Evolutionary conservation across 2,113 vertebrate species (phyloP), one percentile per base, ranked within the genome.

Genomic region (Bos indicus): DNA sequence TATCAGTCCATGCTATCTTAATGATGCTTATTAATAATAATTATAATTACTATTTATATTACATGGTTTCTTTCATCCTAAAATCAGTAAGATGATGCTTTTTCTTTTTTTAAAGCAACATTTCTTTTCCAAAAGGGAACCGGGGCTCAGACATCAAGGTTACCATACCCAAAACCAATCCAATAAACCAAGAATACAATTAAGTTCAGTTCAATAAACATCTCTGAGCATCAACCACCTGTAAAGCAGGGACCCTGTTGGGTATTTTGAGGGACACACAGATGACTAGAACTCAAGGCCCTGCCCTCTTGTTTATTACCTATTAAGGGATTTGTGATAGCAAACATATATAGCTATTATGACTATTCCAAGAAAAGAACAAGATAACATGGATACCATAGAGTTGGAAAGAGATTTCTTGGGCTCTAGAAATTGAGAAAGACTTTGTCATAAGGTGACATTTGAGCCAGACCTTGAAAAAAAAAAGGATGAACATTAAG

Each of bases 11-110:
- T 56, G 80, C 52, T 84, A 67, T 59, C 91, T 95, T 86, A 86
- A 92, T 87, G 77, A 91, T 84, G 82, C 57, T 93, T 95, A 80
- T 93, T 94, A 94, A 93, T 97, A 86, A 86, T 82, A 86, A 94
- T 89, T 59, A 83, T 40, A 91, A 88, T 83, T n/a, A 52, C 59
- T 89, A 30, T 60, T 89, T 91, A 87, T 77, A 84, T 43, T 78
- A 17, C 12, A 12, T 84, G n/a, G 48, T 93, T 71, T 88, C 81
- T 88, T 91, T 94, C 51, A 91, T 52, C 26, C 51, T 80, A 84
- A 95, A 89, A 86, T 89, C 92, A 88, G 56, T 88, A 82, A 92
- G 67, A 78, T 51, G 36, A 71, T 51, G 17, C 15, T n/a, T 54
- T 43, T 90, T 81, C 74, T 78, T 92, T 81, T 74, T 51, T 59